These are phyloP conservation scores for Aphidoletes aphidimyza DNA, from an alignment of 2,888 invertebrate species.

Conservation along the genomic window DNA sequence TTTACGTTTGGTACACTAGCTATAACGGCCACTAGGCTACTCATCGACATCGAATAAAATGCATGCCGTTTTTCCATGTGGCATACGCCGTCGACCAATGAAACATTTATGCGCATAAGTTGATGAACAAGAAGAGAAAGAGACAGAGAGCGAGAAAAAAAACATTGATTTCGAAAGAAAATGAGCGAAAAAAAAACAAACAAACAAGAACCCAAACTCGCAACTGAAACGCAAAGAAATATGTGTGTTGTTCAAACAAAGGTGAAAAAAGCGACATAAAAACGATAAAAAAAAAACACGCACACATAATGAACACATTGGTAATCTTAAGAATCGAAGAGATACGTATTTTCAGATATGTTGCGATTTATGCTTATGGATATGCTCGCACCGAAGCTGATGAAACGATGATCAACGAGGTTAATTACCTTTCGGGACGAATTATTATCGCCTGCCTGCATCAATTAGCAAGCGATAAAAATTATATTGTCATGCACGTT, in stretches of 20 bases:
- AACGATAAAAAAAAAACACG: background rate
- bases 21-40: background rate
- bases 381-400: background rate
- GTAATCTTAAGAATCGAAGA: background rate
- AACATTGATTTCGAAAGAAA: background rate
- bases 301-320: background rate
- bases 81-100: too few species aligned
- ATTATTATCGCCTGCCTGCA: slow-evolving; percentile 29
- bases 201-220: too few species aligned
- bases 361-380: background rate
- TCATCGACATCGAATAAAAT: slow-evolving; percentile 9
- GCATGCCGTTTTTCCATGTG: background rate
- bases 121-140: too few species aligned
- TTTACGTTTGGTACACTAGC: background rate
- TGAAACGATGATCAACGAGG: slow-evolving; percentile 24
- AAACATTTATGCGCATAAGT: background rate
- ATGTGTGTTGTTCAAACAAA: background rate
- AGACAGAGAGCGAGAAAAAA: background rate
- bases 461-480: slow-evolving; percentile 37
- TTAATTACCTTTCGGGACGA: slow-evolving; percentile 28
- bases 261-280: background rate
- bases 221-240: background rate
- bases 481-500: slow-evolving; percentile 39
- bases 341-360: background rate
- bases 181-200: background rate